Base-by-base conservation (phyloP, 2,797 vertebrate genomes). In the Bradypus variegatus region DNA sequence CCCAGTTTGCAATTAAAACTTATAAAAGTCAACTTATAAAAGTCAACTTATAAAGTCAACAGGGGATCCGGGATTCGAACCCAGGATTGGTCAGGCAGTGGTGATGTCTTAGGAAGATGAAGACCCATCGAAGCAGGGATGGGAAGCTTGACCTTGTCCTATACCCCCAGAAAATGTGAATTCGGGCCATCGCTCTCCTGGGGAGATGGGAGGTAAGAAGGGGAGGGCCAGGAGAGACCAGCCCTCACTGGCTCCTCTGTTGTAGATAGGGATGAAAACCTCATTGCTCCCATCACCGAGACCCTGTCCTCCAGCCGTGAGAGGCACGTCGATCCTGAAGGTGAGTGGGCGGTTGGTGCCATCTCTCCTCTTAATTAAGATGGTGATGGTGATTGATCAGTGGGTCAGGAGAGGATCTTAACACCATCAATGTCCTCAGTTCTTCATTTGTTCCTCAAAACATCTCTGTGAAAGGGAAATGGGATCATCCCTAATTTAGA, bases 261-360 rank as follows among this genome's bases (percentile, higher is more conserved):
- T 92, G 60, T 93, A 98, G 98, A 79, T 95, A 96, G 92, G 29
- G 98, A 98, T 6, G 98, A 98, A 1, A 97, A 84, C 4, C 80
- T 93, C 31, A 21, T 76, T 1, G 97, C 96, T 0, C 97, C 98
- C 1, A 97, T 97, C 95, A 98, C 96, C 76, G 97, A 98, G 6
- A 96, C 97, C 0, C 96, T 95, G 13, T 97, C 97, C 6, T 96
- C 97, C 0, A 78, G 97, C 89, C 97, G 96, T 94, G 83, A 95
- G 76, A 95, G 83, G 79, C 16, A 58, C 0, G 0, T 45, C 0
- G 11, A n/a, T n/a, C 33, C 86, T 1, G 92, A 95, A 88, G 94
- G 95, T 96, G 72, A 86, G 95, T 21, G 8, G 11, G 18, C 33
- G 2, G 14, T 9, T 3, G 0, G 27, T 2, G 2, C 72, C 0